Evolutionary conservation across 2,888 invertebrate genomes (phyloP).

Genomic region (Spatulosminthurus flaviceps): DNA sequence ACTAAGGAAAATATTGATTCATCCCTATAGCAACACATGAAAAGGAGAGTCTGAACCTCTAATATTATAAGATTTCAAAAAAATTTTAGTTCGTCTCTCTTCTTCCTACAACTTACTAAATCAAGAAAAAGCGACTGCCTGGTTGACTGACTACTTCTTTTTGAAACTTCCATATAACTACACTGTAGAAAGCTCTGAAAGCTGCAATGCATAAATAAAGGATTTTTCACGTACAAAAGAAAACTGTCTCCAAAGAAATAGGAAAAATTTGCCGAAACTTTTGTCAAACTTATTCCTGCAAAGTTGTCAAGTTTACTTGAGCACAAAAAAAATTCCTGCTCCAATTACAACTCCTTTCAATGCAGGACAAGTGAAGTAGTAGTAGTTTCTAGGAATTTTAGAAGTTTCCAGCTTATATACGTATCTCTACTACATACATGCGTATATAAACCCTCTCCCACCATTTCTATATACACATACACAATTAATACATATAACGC

Average conservation of each 20-base stretch:
- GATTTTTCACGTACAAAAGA: conserved; percentile 10
- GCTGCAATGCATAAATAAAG: conserved; percentile 3
- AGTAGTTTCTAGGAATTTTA: too few relatives aligned
- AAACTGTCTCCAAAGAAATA: conserved; percentile 5
- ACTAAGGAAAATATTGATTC: background rate
- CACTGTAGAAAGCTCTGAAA: background rate
- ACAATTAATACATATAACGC: too few relatives aligned
- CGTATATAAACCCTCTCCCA: too few relatives aligned
- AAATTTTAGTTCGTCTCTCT: background rate
- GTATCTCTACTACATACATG: too few relatives aligned
- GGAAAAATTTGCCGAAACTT: conserved; percentile 5
- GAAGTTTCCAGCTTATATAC: too few relatives aligned
- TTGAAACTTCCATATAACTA: too few relatives aligned
- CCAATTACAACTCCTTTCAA: conserved; percentile 12
- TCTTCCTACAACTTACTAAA: background rate
- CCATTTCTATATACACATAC: too few relatives aligned
- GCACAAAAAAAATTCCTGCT: background rate
- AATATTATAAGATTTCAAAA: background rate
- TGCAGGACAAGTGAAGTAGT: background rate
- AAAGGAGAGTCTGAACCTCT: background rate
- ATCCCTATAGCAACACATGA: background rate
- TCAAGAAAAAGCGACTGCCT: background rate
- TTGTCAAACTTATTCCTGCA: background rate
- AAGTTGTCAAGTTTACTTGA: background rate
- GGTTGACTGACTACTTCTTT: too few relatives aligned